A percentile compares a stretch with the other conserved stretches of the same genome.
Conservation (phyloP, 2,888 invertebrate genomes). For the Hypercompe scribonia region DNA sequence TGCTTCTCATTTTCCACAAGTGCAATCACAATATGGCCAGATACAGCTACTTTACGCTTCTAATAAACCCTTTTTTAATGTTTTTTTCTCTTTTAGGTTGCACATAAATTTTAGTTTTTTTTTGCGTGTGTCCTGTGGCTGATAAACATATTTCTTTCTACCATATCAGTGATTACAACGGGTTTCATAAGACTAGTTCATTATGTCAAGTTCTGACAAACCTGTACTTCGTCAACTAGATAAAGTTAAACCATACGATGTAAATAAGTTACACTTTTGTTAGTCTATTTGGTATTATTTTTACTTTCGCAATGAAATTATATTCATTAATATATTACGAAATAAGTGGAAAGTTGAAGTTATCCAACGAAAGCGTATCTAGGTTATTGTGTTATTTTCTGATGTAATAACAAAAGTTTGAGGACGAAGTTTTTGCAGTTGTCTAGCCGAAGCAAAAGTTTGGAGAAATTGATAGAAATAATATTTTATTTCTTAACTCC, state of each 20-base stretch:
- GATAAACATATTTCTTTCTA: too few species aligned
- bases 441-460: neutral
- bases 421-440: neutral
- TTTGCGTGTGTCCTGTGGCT: too few species aligned
- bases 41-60: too few species aligned
- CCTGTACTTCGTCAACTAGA: neutral
- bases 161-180: too few species aligned
- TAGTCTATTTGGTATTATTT: neutral
- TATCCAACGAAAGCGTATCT: neutral
- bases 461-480: neutral
- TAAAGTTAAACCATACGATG: neutral
- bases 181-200: too few species aligned
- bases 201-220: neutral
- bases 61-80: too few species aligned
- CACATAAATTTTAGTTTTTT: too few species aligned
- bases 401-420: neutral
- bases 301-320: neutral
- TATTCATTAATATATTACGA: neutral
- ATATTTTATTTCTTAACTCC: neutral
- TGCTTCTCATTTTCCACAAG: too few species aligned
- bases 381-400: neutral
- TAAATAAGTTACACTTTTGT: neutral
- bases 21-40: too few species aligned
- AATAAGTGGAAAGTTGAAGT: conserved; percentile 1
- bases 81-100: too few species aligned